phyloP scores from a whole-genome alignment of 2,113 vertebrate species.

The Pungitius pungitius region DNA sequence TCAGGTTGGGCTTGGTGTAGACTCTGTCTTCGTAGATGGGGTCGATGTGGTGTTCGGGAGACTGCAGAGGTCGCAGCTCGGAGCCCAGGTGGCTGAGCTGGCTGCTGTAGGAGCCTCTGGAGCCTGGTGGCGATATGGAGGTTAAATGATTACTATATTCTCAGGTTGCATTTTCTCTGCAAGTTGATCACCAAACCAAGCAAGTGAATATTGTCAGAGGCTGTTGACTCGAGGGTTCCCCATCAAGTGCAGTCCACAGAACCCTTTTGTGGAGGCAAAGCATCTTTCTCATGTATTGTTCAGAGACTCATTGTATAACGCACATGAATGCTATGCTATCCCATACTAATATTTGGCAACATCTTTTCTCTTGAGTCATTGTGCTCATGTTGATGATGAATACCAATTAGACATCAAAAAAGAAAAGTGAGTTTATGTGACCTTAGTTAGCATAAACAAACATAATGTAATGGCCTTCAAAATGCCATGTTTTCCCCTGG shows the following conservation, averaged over 20 bases:
- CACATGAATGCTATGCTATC: conserved; percentile 2
- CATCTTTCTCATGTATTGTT: conserved; percentile 14
- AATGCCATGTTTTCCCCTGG: not conserved
- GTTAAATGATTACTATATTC: conserved; percentile 6
- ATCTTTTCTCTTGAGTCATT: conserved; percentile 35
- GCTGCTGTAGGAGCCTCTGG: conserved; percentile 96
- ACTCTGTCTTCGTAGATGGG: conserved; percentile 99
- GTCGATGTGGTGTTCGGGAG: conserved; percentile 98
- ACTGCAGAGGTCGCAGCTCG: conserved; percentile 95
- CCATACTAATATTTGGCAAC: conserved; percentile 26
- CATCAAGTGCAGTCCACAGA: not conserved
- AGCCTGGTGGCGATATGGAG: conserved; percentile 78
- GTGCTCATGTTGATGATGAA: conserved; percentile 16
- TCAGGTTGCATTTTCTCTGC: not conserved
- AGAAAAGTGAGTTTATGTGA: not conserved
- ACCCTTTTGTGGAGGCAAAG: not conserved
- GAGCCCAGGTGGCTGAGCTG: conserved; percentile 96
- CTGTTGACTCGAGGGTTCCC: not conserved
- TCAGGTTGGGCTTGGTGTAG: conserved; percentile 96
- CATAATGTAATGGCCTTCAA: not conserved
- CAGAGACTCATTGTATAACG: not conserved
- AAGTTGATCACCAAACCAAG: not conserved
- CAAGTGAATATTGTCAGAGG: not conserved
- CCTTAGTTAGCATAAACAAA: not conserved
- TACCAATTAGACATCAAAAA: conserved; percentile 8